Conservation (phyloP, 2,797 vertebrate genomes). For the Xerus rutilus region DNA sequence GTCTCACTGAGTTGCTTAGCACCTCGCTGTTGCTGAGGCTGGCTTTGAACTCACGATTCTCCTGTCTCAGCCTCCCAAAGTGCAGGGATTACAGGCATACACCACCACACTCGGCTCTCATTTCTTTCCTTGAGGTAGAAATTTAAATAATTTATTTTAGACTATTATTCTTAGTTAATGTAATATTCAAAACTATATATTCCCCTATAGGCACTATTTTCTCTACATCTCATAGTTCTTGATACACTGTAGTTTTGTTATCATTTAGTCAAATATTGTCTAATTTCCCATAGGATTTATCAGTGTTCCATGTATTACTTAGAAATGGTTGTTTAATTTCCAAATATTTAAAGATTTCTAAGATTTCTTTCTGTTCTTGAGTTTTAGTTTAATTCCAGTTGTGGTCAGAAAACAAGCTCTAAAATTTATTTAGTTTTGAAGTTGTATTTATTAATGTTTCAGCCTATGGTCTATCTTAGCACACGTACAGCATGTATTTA, state of each 20-base stretch:
- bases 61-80: too few relatives aligned
- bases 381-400: neutral
- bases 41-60: too few relatives aligned
- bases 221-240: neutral
- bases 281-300: neutral
- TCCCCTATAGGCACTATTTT: neutral
- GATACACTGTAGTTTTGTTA: neutral
- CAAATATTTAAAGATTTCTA: neutral
- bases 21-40: too few relatives aligned
- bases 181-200: neutral
- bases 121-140: neutral
- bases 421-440: neutral
- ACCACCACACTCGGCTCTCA: too few relatives aligned
- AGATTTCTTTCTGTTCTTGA: neutral
- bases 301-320: neutral
- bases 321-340: neutral
- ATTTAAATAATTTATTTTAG: neutral
- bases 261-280: neutral
- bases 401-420: neutral
- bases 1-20: too few relatives aligned
- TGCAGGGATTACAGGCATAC: too few relatives aligned
- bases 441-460: neutral
- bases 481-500: neutral
- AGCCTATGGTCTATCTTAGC: neutral
- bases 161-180: neutral